Conservation (phyloP, 2,888 invertebrate species). For the Amphipoea oculea region DNA sequence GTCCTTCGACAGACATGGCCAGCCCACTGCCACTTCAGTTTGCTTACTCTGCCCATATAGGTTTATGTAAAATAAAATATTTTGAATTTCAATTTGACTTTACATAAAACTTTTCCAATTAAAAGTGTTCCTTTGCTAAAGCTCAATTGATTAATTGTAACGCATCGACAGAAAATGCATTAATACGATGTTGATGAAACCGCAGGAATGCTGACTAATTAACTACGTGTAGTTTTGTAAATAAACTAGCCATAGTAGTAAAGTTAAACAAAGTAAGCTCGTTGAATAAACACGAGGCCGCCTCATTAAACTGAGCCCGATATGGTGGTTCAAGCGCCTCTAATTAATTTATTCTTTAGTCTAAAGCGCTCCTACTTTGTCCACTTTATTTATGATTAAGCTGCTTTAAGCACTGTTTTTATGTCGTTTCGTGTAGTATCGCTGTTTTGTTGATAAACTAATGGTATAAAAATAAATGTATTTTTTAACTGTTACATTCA, state of each 20-base stretch:
- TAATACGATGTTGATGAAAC: neutral
- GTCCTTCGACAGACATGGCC: too few species aligned
- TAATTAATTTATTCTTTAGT: slow-evolving; percentile 52
- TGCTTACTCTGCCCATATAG: neutral
- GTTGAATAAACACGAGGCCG: slow-evolving; percentile 33
- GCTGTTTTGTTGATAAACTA: neutral
- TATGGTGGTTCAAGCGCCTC: slow-evolving; percentile 30
- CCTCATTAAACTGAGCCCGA: slow-evolving; percentile 42
- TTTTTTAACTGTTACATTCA: neutral
- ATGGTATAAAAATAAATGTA: neutral
- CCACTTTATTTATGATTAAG: slow-evolving; percentile 10
- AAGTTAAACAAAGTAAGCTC: slow-evolving; percentile 36
- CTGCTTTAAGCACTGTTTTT: slow-evolving; percentile 18
- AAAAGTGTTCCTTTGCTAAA: neutral
- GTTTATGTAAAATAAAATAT: neutral
- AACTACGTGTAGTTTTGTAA: slow-evolving; percentile 1
- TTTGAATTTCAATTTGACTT: neutral
- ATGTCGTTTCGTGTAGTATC: neutral
- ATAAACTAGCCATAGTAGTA: slow-evolving; percentile 2
- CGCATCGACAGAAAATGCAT: neutral
- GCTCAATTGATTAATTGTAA: neutral
- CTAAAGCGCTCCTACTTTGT: slow-evolving; percentile 21
- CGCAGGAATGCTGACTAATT: neutral
- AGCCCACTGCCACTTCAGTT: too few species aligned
- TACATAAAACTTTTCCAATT: neutral